These are phyloP conservation scores for Sterrhoptilus dennistouni DNA, from an alignment of 2,113 vertebrate genomes.

Conservation along the genomic window DNA sequence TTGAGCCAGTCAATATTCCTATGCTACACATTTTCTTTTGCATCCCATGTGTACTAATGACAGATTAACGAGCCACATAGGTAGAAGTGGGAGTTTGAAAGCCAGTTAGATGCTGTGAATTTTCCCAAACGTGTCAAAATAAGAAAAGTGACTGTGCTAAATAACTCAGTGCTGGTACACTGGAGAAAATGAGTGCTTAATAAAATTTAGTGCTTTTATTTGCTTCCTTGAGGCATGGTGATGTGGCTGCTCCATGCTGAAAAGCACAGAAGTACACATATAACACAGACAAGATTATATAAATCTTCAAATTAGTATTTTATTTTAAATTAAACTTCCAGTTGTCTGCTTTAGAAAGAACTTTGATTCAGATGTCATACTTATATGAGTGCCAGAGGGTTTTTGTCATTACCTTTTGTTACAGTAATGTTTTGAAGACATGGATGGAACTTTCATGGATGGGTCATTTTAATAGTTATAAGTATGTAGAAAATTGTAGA, in stretches of 20 bases:
- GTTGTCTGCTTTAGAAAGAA: not conserved
- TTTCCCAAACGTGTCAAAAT: conserved; percentile 67
- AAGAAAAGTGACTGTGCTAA: conserved; percentile 62
- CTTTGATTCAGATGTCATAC: not conserved
- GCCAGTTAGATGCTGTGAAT: conserved; percentile 53
- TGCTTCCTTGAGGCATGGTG: not conserved
- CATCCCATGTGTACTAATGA: conserved; percentile 37
- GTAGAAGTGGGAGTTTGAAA: conserved; percentile 63
- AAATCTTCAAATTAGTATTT: not conserved
- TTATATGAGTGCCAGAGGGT: not conserved
- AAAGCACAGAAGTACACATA: not conserved
- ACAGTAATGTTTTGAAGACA: not conserved
- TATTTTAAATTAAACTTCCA: not conserved
- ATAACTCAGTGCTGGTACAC: conserved; percentile 37
- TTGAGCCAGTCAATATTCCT: conserved; percentile 20
- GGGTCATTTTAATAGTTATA: not conserved
- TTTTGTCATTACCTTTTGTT: not conserved
- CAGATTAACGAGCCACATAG: conserved; percentile 47
- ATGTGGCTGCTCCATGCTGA: not conserved
- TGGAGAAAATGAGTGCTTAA: conserved; percentile 60
- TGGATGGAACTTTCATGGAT: not conserved
- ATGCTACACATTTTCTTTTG: not conserved
- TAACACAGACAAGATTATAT: not conserved
- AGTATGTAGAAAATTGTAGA: not conserved
- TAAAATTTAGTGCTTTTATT: conserved; percentile 32